These are phyloP conservation scores for Hirtodrosophila alboralis DNA, from an alignment of 2,888 invertebrate species.

Conservation along the genomic window DNA sequence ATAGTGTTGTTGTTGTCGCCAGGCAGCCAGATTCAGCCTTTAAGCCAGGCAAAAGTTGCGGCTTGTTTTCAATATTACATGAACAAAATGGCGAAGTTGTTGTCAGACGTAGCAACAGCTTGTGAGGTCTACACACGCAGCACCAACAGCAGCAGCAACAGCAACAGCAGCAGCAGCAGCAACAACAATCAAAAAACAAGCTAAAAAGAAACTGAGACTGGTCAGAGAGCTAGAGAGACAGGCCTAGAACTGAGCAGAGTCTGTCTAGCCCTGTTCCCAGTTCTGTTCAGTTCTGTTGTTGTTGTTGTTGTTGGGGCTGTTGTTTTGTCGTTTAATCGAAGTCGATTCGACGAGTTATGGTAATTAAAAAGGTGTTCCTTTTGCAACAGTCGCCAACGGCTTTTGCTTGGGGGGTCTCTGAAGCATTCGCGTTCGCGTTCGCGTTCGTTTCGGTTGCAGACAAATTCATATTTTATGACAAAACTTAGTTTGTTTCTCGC, in stretches of 20 bases:
- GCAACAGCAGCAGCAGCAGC: conserved; percentile 23
- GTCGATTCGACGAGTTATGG: conserved; percentile 78
- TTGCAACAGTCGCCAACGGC: conserved; percentile 53
- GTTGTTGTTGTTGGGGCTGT: neutral
- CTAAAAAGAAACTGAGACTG: conserved; percentile 17
- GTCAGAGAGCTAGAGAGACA: conserved; percentile 26
- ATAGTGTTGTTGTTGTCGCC: conserved; percentile 1
- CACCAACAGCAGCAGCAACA: conserved; percentile 36
- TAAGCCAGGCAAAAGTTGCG: conserved; percentile 26
- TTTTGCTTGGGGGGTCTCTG: conserved; percentile 51
- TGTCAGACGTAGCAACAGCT: conserved; percentile 24
- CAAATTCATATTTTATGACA: conserved; percentile 80
- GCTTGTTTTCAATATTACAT: conserved; percentile 60
- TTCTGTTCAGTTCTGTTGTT: conserved; percentile 8
- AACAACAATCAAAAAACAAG: conserved; percentile 33
- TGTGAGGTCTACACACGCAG: conserved; percentile 70
- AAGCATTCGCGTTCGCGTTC: conserved; percentile 27
- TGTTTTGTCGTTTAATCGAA: conserved; percentile 72
- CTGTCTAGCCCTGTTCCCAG: conserved; percentile 1
- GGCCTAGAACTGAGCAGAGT: conserved; percentile 30
- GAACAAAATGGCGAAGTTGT: conserved; percentile 65
- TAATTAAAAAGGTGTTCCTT: conserved; percentile 82
- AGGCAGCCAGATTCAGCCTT: conserved; percentile 10
- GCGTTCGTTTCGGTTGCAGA: conserved; percentile 55
- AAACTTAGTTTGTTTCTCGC: conserved; percentile 35